Conservation (phyloP, 1,140 invertebrate species). For the Drosophila lacteicornis region DNA sequence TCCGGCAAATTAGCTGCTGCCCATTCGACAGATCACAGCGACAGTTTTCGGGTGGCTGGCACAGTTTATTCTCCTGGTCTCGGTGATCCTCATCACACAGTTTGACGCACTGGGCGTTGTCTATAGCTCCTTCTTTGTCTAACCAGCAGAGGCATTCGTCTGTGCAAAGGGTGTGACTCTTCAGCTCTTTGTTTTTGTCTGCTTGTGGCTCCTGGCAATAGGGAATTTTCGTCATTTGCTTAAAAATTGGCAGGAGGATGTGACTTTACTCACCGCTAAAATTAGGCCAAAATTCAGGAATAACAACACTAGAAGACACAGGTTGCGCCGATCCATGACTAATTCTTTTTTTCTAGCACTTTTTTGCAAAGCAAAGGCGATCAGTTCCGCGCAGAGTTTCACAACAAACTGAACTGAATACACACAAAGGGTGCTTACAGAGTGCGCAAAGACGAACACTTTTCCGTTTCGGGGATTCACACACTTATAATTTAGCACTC, state of each 20-base stretch:
- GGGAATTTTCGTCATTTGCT: background rate
- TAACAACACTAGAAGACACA: background rate
- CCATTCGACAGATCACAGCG: background rate
- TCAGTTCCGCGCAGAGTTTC: background rate
- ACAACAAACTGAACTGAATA: no score
- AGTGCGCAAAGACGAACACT: background rate
- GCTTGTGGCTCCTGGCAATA: background rate
- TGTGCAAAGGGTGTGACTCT: background rate
- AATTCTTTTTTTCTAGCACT: background rate
- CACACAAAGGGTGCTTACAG: no score
- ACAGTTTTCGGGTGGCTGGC: background rate
- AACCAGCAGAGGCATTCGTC: background rate
- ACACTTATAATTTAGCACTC: background rate
- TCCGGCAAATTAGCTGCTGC: background rate
- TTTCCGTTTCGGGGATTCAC: background rate
- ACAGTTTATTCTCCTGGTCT: background rate
- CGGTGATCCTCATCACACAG: background rate
- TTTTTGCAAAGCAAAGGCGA: background rate
- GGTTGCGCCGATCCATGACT: background rate
- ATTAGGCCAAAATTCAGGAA: no score
- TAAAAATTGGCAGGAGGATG: background rate
- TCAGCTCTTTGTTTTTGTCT: no score
- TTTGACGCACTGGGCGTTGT: background rate
- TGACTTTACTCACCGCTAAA: no score
- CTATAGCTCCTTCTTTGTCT: no score